Evolutionary conservation across 2,888 invertebrate genomes (phyloP).

Genomic region (Cosmia pyralina): DNA sequence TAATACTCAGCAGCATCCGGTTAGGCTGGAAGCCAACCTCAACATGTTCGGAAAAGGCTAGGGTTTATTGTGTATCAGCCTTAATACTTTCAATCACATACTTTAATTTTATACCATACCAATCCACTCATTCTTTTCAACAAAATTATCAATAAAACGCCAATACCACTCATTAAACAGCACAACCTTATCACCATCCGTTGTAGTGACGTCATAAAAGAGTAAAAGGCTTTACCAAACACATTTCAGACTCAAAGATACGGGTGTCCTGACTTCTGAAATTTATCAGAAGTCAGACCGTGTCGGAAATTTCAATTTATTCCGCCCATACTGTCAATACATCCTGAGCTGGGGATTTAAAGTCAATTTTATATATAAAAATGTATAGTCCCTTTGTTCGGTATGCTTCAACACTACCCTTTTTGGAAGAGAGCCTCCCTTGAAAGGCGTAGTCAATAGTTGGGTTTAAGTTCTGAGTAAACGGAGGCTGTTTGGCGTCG

Average conservation of each 20-base stretch:
- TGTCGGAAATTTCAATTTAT: conserved; percentile 78
- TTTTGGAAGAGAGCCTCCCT: conserved; percentile 39
- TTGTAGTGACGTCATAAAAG: conserved; percentile 45
- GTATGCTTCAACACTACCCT: conserved; percentile 45
- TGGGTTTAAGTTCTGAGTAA: conserved; percentile 46
- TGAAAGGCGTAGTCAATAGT: conserved; percentile 48
- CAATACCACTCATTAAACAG: conserved; percentile 49
- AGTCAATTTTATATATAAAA: conserved; percentile 77
- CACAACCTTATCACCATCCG: conserved; percentile 46
- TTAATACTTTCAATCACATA: not conserved
- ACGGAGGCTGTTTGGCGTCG: conserved; percentile 25
- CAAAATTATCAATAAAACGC: conserved; percentile 33
- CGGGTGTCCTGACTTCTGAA: conserved; percentile 35
- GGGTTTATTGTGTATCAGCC: not conserved
- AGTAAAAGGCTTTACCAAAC: conserved; percentile 49
- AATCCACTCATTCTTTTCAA: conserved; percentile 3
- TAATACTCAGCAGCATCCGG: too few relatives aligned
- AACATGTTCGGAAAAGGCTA: too few relatives aligned
- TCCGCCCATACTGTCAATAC: conserved; percentile 70
- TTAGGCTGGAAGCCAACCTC: too few relatives aligned
- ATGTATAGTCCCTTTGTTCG: conserved; percentile 60
- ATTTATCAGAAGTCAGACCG: conserved; percentile 51
- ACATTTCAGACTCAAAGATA: conserved; percentile 37
- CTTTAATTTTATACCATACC: conserved; percentile 17
- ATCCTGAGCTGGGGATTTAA: conserved; percentile 77